phyloP scores from a whole-genome alignment of 1,140 invertebrate species.

The Matsumurasca onukii region DNA sequence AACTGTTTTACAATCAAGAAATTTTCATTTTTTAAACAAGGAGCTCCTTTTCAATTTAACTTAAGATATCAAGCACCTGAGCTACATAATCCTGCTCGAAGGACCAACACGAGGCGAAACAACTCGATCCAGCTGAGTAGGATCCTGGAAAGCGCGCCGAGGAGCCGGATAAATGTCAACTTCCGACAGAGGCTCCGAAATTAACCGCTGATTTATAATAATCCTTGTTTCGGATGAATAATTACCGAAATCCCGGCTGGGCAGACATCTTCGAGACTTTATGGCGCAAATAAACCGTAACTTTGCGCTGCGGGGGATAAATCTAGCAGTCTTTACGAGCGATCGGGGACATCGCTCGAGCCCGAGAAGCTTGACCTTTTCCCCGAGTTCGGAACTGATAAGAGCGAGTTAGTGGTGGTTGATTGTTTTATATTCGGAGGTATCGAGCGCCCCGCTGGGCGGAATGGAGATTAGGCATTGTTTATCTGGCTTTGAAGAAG shows the following conservation, averaged over 20 bases:
- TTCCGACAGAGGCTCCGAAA: slow-evolving; percentile 6
- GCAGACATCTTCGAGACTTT: not conserved
- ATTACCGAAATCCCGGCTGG: slow-evolving; percentile 11
- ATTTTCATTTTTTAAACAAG: too few relatives aligned
- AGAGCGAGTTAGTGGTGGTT: too few relatives aligned
- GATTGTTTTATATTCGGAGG: too few relatives aligned
- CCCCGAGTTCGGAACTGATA: not conserved
- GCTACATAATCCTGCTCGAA: too few relatives aligned
- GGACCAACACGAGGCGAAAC: too few relatives aligned
- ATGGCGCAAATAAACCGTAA: slow-evolving; percentile 17
- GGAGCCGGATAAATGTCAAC: slow-evolving; percentile 19
- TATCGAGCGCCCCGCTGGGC: not conserved
- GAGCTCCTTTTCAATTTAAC: too few relatives aligned
- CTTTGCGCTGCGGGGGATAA: not conserved
- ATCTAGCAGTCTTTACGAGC: not conserved
- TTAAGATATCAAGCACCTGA: too few relatives aligned
- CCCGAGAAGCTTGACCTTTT: not conserved
- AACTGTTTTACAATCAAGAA: too few relatives aligned
- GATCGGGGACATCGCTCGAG: not conserved
- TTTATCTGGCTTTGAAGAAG: too few relatives aligned
- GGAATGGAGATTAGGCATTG: too few relatives aligned
- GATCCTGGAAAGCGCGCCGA: not conserved
- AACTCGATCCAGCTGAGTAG: too few relatives aligned
- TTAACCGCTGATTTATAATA: slow-evolving; percentile 22
- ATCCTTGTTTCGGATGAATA: slow-evolving; percentile 26